Conservation (phyloP, 2,113 vertebrate genomes). For the Gallinago jamesoni region DNA sequence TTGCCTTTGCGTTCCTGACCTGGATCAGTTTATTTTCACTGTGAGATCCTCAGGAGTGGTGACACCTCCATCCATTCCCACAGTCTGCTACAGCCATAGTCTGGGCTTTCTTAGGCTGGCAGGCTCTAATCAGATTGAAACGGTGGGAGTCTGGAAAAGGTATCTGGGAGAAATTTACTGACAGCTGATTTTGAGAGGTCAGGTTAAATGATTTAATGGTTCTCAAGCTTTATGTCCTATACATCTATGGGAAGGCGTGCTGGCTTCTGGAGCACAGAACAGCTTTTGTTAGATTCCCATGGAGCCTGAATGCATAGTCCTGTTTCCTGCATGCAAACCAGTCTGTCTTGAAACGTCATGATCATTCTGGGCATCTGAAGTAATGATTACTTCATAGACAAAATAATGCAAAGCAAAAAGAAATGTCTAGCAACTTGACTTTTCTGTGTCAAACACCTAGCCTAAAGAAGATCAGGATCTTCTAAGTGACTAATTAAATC, state of each 20-base stretch:
- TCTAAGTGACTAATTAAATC: conserved; percentile 17
- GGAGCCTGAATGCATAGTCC: background rate
- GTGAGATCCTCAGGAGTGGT: background rate
- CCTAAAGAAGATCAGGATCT: background rate
- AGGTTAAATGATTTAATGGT: background rate
- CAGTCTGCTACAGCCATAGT: background rate
- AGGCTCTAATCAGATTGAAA: background rate
- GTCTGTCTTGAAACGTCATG: background rate
- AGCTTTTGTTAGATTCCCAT: background rate
- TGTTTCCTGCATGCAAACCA: background rate
- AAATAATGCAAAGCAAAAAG: background rate
- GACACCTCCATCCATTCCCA: background rate
- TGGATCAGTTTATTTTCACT: background rate
- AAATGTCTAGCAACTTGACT: background rate
- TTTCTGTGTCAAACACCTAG: background rate
- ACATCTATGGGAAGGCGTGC: background rate
- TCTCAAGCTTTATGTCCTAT: background rate
- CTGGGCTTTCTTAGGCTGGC: background rate
- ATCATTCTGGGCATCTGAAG: background rate
- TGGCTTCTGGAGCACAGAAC: background rate
- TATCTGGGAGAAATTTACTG: background rate
- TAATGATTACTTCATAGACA: background rate
- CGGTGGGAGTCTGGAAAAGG: background rate
- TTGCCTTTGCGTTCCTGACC: background rate
- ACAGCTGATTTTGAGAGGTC: background rate